These are phyloP conservation scores for Upupa epops DNA, from an alignment of 2,113 vertebrate genomes.

Conservation along the genomic window DNA sequence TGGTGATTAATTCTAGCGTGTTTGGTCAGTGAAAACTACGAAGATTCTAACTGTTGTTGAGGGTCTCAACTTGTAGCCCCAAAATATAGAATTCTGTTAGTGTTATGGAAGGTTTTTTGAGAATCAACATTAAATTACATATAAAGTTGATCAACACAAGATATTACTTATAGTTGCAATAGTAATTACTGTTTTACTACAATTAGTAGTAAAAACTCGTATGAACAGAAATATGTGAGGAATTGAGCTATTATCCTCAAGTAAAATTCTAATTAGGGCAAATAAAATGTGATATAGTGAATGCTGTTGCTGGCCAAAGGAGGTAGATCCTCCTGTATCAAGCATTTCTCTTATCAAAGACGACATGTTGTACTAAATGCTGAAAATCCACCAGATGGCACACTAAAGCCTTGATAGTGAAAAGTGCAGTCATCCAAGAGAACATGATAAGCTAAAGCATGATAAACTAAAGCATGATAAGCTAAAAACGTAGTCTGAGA, in stretches of 20 bases:
- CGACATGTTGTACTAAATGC: background rate
- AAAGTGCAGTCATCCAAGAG: background rate
- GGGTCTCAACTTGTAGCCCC: background rate
- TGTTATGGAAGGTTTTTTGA: background rate
- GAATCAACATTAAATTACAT: rapidly evolving
- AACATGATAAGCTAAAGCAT: background rate
- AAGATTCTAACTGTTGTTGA: background rate
- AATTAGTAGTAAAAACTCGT: background rate
- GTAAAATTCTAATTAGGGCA: background rate
- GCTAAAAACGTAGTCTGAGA: background rate
- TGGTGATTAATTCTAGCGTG: background rate
- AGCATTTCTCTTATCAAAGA: background rate
- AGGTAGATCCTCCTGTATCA: background rate
- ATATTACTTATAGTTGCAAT: background rate
- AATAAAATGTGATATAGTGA: background rate
- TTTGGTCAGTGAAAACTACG: background rate
- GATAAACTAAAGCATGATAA: background rate
- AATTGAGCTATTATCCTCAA: background rate
- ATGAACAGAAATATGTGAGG: background rate
- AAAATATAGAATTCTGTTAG: background rate
- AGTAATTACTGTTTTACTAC: background rate
- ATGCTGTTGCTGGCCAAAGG: background rate
- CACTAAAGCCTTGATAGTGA: slow-evolving; percentile 30
- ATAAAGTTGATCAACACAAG: background rate
- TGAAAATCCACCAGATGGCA: slow-evolving; percentile 68